Evolutionary conservation across 2,888 invertebrate genomes (phyloP), one percentile per base, ranked within the genome.

Genomic region (Drosophila lacicola): DNA sequence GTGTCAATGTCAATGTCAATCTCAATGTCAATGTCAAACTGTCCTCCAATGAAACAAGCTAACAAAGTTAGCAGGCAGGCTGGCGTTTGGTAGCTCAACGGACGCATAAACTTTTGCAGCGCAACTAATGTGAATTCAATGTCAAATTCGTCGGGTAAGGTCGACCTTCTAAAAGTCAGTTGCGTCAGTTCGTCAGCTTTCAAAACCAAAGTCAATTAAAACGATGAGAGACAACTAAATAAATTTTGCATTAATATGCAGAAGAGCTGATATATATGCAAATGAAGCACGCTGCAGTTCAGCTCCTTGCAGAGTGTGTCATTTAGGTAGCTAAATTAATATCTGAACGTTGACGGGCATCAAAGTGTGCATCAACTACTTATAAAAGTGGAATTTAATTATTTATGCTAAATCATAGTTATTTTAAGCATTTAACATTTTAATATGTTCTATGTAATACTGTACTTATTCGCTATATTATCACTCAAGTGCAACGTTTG

Each of bases 61-160:
- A 70, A 69, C 74, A 73, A 46, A 69, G 53, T 69, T 70, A 66
- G 55, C 56, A 53, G 54, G 34, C 44, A 29, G 21, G 36, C 42
- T 45, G 57, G 49, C 65, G 42, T 61, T 45, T 70, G 77, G 68
- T 64, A 65, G 78, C 80, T 70, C 71, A 82, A 83, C 55, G 78
- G 80, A 85, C 82, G 68, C 61, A 73, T 78, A 75, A 86, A 75
- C 85, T 82, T 84, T 74, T 69, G 68, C 69, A 79, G 82, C 73
- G 66, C 67, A 82, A 74, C 87, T 88, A 88, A 88, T 83, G 81
- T 69, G 87, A 69, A 79, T 83, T 74, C 87, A 86, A 88, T 86
- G 85, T 74, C 87, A 68, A 10, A 57, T 37, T 41, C 58, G 49
- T 56, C 39, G 57, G 57, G 56, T 54, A 73, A 78, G 71, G 78